phyloP scores from a whole-genome alignment of 2,113 vertebrate genomes.

The Mugil cephalus region DNA sequence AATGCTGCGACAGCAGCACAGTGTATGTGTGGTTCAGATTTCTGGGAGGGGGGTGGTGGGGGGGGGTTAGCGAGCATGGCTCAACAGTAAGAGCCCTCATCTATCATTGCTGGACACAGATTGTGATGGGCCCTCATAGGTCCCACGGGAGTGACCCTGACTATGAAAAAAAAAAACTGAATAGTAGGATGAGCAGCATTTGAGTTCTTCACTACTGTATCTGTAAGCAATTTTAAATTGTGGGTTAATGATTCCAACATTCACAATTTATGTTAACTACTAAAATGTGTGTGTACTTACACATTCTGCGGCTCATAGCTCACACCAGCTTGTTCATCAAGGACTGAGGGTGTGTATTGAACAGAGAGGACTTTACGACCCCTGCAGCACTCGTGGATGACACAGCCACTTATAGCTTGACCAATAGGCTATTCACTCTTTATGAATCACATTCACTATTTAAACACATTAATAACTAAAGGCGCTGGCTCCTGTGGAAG shows the following conservation, averaged over 20 bases:
- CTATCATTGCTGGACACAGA: slow-evolving; percentile 67
- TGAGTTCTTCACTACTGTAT: slow-evolving; percentile 27
- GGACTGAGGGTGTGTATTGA: slow-evolving; percentile 48
- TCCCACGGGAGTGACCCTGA: slow-evolving; percentile 57
- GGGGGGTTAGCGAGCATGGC: slow-evolving; percentile 30
- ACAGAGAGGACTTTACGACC: slow-evolving; percentile 57
- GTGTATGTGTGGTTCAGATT: slow-evolving; percentile 55
- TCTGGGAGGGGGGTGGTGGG: slow-evolving; percentile 19
- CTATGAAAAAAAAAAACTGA: slow-evolving; percentile 47
- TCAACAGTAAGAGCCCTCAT: slow-evolving; percentile 68
- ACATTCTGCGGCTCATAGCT: slow-evolving; percentile 58
- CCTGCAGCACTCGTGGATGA: slow-evolving; percentile 61
- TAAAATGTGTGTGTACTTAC: slow-evolving; percentile 8
- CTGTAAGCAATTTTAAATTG: slow-evolving; percentile 52
- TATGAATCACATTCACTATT: slow-evolving; percentile 60
- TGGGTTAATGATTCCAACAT: slow-evolving; percentile 45
- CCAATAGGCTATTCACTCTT: slow-evolving; percentile 63
- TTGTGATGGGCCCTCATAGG: slow-evolving; percentile 58
- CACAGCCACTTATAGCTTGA: slow-evolving; percentile 65
- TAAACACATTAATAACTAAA: slow-evolving; percentile 61
- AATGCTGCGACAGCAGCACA: slow-evolving; percentile 65
- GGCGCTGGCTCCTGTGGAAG: slow-evolving; percentile 11
- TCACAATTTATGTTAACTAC: slow-evolving; percentile 14
- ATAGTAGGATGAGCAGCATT: slow-evolving; percentile 23
- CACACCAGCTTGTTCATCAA: slow-evolving; percentile 58